Conservation (phyloP, 2,797 vertebrate species). For the Hozukius guyotensis region DNA sequence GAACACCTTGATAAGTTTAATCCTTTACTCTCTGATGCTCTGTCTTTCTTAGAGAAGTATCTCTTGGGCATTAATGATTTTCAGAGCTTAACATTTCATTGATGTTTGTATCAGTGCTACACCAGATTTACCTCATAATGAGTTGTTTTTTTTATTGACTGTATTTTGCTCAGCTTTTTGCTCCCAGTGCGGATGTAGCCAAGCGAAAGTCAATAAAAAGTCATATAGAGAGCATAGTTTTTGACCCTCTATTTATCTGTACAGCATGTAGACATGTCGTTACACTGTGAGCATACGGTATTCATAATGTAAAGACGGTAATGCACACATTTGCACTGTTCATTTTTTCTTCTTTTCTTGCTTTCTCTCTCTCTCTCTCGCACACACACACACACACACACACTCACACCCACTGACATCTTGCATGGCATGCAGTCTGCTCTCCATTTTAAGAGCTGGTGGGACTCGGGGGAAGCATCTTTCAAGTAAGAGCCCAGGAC, state of each 20-base stretch:
- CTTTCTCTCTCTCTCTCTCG: background rate
- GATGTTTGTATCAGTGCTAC: background rate
- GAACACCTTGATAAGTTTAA: background rate
- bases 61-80: background rate
- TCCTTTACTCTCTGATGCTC: background rate
- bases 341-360: background rate
- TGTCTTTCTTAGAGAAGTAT: background rate
- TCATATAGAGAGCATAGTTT: conserved; percentile 2
- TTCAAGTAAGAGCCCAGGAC: conserved; percentile 47
- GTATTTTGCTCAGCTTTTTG: background rate
- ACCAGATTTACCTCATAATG: background rate
- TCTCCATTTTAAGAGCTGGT: conserved; percentile 37
- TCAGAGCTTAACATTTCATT: background rate
- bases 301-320: background rate
- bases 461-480: conserved; percentile 35
- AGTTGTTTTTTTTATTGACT: background rate
- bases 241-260: background rate
- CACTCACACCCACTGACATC: background rate
- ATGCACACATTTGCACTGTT: background rate
- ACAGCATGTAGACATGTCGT: background rate
- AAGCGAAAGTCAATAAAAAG: conserved; percentile 13
- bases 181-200: background rate
- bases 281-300: background rate
- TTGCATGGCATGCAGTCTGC: background rate
- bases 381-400: background rate